Percentiles rank a stretch among this genome's conserved stretches.
These are phyloP conservation scores for Drosophila setosimentum DNA, from an alignment of 2,888 invertebrate species.

Conservation along the genomic window DNA sequence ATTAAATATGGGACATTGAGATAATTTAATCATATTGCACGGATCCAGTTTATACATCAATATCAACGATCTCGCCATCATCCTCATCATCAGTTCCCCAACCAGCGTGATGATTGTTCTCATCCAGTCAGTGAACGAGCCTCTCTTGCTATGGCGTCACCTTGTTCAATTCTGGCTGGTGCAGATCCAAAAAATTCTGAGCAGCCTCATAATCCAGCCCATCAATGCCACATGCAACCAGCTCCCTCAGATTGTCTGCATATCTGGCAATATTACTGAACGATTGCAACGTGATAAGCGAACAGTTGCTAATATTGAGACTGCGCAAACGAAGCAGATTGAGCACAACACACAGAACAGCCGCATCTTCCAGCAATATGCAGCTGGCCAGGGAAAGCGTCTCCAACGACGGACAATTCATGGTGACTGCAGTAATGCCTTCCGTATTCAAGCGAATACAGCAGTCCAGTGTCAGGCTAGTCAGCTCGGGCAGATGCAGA, in stretches of 20 bases:
- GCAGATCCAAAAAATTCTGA: slow-evolving; percentile 46
- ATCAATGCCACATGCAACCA: slow-evolving; percentile 70
- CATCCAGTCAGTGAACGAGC: slow-evolving; percentile 65
- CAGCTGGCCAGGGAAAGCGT: slow-evolving; percentile 70
- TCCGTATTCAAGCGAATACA: slow-evolving; percentile 63
- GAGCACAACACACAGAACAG: slow-evolving; percentile 51
- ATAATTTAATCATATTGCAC: slow-evolving; percentile 44
- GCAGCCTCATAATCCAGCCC: slow-evolving; percentile 58
- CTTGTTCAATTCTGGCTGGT: slow-evolving; percentile 64
- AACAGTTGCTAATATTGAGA: slow-evolving; percentile 75
- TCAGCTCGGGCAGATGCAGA: slow-evolving; percentile 64
- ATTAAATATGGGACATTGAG: slow-evolving; percentile 12
- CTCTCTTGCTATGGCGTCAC: slow-evolving; percentile 75
- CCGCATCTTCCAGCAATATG: slow-evolving; percentile 60
- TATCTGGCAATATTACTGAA: slow-evolving; percentile 59
- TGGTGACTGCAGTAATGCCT: slow-evolving; percentile 67
- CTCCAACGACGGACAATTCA: slow-evolving; percentile 74
- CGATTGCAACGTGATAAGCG: slow-evolving; percentile 55
- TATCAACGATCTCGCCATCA: slow-evolving; percentile 62
- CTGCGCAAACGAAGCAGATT: slow-evolving; percentile 68
- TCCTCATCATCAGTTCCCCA: slow-evolving; percentile 61
- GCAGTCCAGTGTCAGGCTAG: slow-evolving; percentile 66
- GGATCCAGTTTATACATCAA: slow-evolving; percentile 46
- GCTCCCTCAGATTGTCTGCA: slow-evolving; percentile 61
- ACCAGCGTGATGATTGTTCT: slow-evolving; percentile 40